Conservation (phyloP, 2,113 vertebrate species). For the Percina caprodes region DNA sequence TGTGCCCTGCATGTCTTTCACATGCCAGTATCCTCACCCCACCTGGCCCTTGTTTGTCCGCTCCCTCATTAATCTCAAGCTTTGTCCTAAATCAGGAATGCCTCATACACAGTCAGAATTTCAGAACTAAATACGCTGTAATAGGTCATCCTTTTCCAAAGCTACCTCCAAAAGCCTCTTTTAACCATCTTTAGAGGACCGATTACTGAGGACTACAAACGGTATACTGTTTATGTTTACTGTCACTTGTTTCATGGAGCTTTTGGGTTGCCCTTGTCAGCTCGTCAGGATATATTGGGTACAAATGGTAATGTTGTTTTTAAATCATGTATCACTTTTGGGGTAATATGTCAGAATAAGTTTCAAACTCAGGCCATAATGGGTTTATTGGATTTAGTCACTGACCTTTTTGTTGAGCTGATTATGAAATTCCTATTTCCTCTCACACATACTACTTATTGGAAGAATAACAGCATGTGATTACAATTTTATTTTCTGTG, state of each 20-base stretch:
- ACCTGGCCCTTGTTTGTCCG: slow-evolving; percentile 19
- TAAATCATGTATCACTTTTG: slow-evolving; percentile 18
- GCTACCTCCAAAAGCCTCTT: background rate
- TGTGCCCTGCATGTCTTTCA: slow-evolving; percentile 24
- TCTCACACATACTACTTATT: background rate
- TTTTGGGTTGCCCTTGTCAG: slow-evolving; percentile 25
- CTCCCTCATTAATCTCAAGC: slow-evolving; percentile 12
- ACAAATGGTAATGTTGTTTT: slow-evolving; percentile 31
- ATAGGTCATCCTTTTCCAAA: background rate
- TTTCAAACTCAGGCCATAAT: slow-evolving; percentile 13
- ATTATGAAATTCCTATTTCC: slow-evolving; percentile 4
- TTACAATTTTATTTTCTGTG: background rate
- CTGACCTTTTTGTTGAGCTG: slow-evolving; percentile 35
- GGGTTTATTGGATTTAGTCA: slow-evolving; percentile 10
- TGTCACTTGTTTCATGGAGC: slow-evolving; percentile 19
- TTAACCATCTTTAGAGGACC: background rate
- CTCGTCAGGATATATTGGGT: slow-evolving; percentile 21
- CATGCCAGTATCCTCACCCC: slow-evolving; percentile 32
- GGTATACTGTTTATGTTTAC: too few species aligned
- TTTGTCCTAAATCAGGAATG: slow-evolving; percentile 24
- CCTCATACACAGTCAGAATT: slow-evolving; percentile 39
- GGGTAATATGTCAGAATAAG: slow-evolving; percentile 23
- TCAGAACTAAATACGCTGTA: slow-evolving; percentile 18
- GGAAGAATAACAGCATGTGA: background rate
- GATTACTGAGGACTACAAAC: too few species aligned